A percentile compares a stretch with the other conserved stretches of the same genome.
phyloP scores from a whole-genome alignment of 2,797 vertebrate species.

The Sebastes iracundus region DNA sequence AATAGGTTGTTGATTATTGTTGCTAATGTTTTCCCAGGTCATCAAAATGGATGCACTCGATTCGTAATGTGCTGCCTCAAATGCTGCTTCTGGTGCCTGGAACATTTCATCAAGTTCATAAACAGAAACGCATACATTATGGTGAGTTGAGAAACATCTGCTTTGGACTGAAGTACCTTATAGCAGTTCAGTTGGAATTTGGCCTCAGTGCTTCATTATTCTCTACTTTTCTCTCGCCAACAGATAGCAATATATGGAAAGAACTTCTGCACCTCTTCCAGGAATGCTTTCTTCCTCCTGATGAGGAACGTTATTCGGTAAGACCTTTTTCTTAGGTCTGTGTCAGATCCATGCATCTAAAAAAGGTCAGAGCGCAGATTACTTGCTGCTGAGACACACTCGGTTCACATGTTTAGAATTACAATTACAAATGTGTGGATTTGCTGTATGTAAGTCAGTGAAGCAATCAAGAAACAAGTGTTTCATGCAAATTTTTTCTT shows the following conservation, averaged over 20 bases:
- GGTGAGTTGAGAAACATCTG: slow-evolving; percentile 81
- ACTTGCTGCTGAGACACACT: background rate
- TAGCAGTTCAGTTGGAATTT: background rate
- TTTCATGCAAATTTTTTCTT: background rate
- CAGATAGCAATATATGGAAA: slow-evolving; percentile 97
- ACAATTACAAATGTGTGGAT: background rate
- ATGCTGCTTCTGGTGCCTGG: slow-evolving; percentile 98
- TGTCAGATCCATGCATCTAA: background rate
- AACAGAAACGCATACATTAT: slow-evolving; percentile 98
- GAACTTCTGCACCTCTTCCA: slow-evolving; percentile 94
- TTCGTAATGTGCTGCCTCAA: slow-evolving; percentile 92
- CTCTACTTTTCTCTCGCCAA: slow-evolving; percentile 37
- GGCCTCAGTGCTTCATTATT: background rate
- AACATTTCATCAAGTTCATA: slow-evolving; percentile 93
- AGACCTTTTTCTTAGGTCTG: slow-evolving; percentile 12
- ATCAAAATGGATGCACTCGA: slow-evolving; percentile 85
- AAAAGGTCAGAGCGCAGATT: background rate
- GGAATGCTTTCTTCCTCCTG: slow-evolving; percentile 92
- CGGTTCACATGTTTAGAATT: background rate
- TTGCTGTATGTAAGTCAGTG: background rate
- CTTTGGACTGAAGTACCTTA: background rate
- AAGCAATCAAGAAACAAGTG: background rate
- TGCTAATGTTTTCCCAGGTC: slow-evolving; percentile 76
- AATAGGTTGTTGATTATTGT: background rate
- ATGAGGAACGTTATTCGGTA: slow-evolving; percentile 97